Evolutionary conservation across 1,140 invertebrate genomes (phyloP).

Genomic region (Mamestra configurata): DNA sequence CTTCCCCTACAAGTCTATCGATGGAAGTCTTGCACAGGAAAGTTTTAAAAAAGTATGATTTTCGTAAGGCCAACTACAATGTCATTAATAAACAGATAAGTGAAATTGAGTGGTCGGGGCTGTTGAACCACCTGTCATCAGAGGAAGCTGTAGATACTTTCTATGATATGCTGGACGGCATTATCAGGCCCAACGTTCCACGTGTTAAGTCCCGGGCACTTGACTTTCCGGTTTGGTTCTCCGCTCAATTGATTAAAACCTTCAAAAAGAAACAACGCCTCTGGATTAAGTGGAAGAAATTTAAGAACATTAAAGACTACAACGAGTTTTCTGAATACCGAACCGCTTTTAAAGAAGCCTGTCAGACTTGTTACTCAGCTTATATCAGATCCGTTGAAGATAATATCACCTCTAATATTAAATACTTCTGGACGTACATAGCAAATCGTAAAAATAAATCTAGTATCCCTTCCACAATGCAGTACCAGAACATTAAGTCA

Average conservation of each 20-base stretch:
- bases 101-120: neutral
- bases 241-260: neutral
- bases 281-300: slow-evolving; percentile 2
- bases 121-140: neutral
- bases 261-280: neutral
- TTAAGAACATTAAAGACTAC: neutral
- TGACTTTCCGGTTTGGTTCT: slow-evolving; percentile 10
- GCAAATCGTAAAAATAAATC: slow-evolving; percentile 10
- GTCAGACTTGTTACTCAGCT: neutral
- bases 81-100: neutral
- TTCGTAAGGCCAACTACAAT: neutral
- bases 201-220: neutral
- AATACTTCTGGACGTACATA: slow-evolving; percentile 1
- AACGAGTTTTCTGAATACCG: neutral
- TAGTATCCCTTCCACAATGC: neutral
- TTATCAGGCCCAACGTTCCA: neutral
- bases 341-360: neutral
- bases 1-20: neutral
- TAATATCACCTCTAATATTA: neutral
- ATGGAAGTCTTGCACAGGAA: neutral
- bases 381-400: slow-evolving; percentile 5
- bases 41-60: neutral
- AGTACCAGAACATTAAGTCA: neutral
- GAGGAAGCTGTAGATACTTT: neutral
- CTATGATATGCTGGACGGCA: neutral